Conservation (phyloP, 2,888 invertebrate species). For the Dynastes tityus region DNA sequence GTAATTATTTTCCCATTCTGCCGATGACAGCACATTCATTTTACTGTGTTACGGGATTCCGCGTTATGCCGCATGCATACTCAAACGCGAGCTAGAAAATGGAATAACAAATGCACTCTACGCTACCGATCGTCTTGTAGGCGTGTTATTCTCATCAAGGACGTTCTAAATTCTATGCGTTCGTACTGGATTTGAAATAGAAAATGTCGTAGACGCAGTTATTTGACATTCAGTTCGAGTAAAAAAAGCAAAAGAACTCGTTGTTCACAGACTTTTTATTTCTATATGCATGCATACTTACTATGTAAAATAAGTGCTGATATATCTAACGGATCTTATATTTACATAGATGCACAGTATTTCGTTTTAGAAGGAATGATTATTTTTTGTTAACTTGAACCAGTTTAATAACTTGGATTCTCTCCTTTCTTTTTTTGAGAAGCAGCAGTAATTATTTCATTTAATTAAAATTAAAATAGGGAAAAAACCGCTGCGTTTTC, state of each 20-base stretch:
- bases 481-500: too few relatives aligned
- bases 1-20: slow-evolving; percentile 22
- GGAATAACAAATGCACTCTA: slow-evolving; percentile 21
- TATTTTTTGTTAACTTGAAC: too few relatives aligned
- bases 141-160: slow-evolving; percentile 24
- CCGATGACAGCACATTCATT: slow-evolving; percentile 7
- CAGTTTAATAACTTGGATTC: too few relatives aligned
- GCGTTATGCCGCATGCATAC: slow-evolving; percentile 9
- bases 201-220: slow-evolving; percentile 4
- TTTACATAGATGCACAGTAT: too few relatives aligned
- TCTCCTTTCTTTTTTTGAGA: too few relatives aligned
- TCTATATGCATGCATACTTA: not conserved
- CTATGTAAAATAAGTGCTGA: not conserved
- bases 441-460: too few relatives aligned
- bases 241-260: not conserved
- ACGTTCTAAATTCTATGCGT: slow-evolving; percentile 23
- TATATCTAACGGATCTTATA: not conserved
- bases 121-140: slow-evolving; percentile 10
- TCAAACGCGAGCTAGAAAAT: slow-evolving; percentile 6
- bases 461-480: too few relatives aligned
- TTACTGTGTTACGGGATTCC: slow-evolving; percentile 29
- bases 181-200: not conserved
- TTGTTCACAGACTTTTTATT: not conserved
- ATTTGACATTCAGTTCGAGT: slow-evolving; percentile 1
- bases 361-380: too few relatives aligned